These are phyloP conservation scores for Tinamus major DNA, from an alignment of 2,797 vertebrate genomes.

Conservation along the genomic window DNA sequence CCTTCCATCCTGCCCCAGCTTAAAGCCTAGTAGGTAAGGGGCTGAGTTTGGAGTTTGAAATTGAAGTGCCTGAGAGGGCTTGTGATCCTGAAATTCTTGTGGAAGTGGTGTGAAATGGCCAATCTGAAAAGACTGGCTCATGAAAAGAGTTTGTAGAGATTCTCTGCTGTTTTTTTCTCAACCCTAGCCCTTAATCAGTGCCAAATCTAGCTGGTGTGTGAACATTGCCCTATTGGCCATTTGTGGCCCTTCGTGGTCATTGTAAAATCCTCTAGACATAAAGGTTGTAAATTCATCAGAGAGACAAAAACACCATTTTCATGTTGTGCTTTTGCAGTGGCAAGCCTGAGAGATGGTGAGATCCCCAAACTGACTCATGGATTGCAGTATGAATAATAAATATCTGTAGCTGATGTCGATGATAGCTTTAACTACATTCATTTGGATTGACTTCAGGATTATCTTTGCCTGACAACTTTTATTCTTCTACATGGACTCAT, in stretches of 20 bases:
- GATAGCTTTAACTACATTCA: not conserved
- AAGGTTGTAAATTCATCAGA: not conserved
- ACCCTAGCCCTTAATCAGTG: not conserved
- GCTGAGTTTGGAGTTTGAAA: not conserved
- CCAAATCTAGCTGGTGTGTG: not conserved
- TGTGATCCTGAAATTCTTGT: not conserved
- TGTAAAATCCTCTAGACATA: not conserved
- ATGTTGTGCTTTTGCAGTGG: not conserved
- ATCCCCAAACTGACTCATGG: not conserved
- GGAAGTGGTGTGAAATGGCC: not conserved
- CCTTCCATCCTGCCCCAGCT: not conserved
- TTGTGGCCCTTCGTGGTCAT: not conserved
- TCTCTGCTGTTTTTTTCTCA: not conserved
- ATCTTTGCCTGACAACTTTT: not conserved
- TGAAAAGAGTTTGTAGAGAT: not conserved
- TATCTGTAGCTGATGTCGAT: not conserved
- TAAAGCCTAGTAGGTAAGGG: not conserved
- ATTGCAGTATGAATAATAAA: not conserved
- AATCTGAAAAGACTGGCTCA: not conserved
- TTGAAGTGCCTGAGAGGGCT: not conserved
- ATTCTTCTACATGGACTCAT: not conserved
- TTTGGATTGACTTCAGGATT: constrained; percentile 5
- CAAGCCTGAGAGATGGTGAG: not conserved
- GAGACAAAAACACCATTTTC: not conserved
- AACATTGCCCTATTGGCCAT: not conserved